Conservation (phyloP, 2,113 vertebrate species). For the Cygnus atratus region DNA sequence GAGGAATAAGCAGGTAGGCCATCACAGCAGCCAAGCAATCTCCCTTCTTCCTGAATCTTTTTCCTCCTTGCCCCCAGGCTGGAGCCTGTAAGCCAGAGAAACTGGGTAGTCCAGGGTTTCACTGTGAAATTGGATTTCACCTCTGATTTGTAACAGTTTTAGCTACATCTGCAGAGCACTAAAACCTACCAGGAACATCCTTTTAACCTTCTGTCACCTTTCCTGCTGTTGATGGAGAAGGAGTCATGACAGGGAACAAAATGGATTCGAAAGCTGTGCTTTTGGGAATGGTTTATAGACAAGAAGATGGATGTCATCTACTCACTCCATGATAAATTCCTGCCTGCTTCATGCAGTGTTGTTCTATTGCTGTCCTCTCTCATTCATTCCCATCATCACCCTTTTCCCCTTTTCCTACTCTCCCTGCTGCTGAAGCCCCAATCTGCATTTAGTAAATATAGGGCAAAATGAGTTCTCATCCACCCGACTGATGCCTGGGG, state of each 20-base stretch:
- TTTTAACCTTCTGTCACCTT: background rate
- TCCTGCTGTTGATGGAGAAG: background rate
- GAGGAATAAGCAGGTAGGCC: background rate
- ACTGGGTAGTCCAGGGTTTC: background rate
- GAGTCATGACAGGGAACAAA: slow-evolving; percentile 12
- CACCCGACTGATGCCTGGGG: background rate
- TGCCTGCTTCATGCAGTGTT: background rate
- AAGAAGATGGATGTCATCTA: slow-evolving; percentile 46
- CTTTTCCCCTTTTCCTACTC: background rate
- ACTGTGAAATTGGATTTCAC: background rate
- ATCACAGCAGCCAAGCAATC: background rate
- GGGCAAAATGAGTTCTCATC: background rate
- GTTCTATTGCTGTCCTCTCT: background rate
- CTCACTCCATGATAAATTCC: background rate
- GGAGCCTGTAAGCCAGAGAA: background rate
- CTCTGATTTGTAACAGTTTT: background rate
- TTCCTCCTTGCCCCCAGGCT: background rate
- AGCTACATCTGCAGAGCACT: background rate
- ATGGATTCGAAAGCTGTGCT: background rate
- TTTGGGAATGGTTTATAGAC: slow-evolving; percentile 23
- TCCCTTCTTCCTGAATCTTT: background rate
- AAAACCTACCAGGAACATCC: background rate
- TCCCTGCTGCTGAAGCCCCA: background rate
- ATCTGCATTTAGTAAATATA: slow-evolving; percentile 60
- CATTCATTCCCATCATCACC: background rate